A percentile compares a stretch with the other conserved stretches of the same genome.
Evolutionary conservation across 2,888 invertebrate species (phyloP).

Genomic region (Athetis lepigone): DNA sequence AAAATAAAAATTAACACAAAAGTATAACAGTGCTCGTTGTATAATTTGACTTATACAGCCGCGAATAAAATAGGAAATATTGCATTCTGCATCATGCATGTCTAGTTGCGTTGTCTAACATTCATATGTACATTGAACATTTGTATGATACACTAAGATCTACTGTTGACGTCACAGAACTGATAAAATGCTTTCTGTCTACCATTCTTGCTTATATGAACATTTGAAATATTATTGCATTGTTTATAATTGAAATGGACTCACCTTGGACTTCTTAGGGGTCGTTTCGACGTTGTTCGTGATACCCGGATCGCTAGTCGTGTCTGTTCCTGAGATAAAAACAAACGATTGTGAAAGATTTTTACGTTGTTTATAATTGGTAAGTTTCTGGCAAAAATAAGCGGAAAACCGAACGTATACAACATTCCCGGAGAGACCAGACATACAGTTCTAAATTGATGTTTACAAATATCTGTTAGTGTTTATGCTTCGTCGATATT

Average conservation of each 20-base stretch:
- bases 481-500: neutral
- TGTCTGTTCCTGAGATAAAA: constrained; percentile 84
- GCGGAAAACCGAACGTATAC: constrained; percentile 21
- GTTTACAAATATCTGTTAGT: constrained; percentile 16
- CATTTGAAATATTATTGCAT: constrained; percentile 39
- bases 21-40: constrained; percentile 73
- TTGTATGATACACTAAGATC: constrained; percentile 77
- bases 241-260: constrained; percentile 42
- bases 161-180: constrained; percentile 57
- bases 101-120: constrained; percentile 78
- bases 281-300: constrained; percentile 87
- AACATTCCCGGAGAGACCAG: constrained; percentile 25
- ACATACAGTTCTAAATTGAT: constrained; percentile 7
- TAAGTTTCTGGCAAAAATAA: constrained; percentile 19
- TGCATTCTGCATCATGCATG: constrained; percentile 76
- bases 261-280: constrained; percentile 87
- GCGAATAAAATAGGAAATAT: constrained; percentile 71
- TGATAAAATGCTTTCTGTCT: constrained; percentile 67
- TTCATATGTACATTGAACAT: constrained; percentile 78
- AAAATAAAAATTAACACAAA: constrained; percentile 82
- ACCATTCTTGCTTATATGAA: constrained; percentile 77
- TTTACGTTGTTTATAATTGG: constrained; percentile 28
- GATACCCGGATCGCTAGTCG: constrained; percentile 86
- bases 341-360: constrained; percentile 5
- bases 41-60: constrained; percentile 47